Conservation (phyloP, 2,888 invertebrate genomes). For the Pinctada fucata region DNA sequence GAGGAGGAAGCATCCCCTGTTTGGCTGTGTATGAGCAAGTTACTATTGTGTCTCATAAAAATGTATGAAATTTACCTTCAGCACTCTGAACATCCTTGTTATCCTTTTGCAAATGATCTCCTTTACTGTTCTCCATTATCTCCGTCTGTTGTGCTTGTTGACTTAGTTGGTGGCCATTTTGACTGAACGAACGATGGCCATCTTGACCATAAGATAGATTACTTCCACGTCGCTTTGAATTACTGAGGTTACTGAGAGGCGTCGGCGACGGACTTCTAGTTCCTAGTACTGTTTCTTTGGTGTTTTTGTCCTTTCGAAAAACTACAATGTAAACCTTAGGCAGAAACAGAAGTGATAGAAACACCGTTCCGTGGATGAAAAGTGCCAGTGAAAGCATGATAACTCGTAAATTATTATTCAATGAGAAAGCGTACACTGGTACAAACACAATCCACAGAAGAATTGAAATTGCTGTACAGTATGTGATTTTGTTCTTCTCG, state of each 20-base stretch:
- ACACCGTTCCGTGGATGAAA: slow-evolving; percentile 80
- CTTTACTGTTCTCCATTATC: too few species aligned
- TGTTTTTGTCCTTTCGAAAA: slow-evolving; percentile 81
- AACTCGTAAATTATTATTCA: slow-evolving; percentile 78
- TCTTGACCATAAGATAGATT: not conserved
- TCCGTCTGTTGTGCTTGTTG: too few species aligned
- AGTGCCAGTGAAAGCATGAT: slow-evolving; percentile 80
- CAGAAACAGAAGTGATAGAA: slow-evolving; percentile 79
- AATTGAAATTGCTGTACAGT: slow-evolving; percentile 81
- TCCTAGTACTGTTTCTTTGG: slow-evolving; percentile 80
- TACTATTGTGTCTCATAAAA: too few species aligned
- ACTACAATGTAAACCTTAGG: slow-evolving; percentile 81
- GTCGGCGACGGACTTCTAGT: slow-evolving; percentile 12
- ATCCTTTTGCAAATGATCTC: too few species aligned
- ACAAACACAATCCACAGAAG: slow-evolving; percentile 81
- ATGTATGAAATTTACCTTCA: too few species aligned
- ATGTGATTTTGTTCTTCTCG: slow-evolving; percentile 80
- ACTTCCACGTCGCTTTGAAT: not conserved
- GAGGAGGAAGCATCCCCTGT: too few species aligned
- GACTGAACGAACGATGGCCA: too few species aligned
- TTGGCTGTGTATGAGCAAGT: too few species aligned
- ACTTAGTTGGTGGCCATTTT: too few species aligned
- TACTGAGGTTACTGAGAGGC: not conserved
- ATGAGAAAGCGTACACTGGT: slow-evolving; percentile 79
- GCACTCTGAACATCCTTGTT: too few species aligned